phyloP scores from a whole-genome alignment of 2,113 vertebrate species.

The Sula dactylatra region DNA sequence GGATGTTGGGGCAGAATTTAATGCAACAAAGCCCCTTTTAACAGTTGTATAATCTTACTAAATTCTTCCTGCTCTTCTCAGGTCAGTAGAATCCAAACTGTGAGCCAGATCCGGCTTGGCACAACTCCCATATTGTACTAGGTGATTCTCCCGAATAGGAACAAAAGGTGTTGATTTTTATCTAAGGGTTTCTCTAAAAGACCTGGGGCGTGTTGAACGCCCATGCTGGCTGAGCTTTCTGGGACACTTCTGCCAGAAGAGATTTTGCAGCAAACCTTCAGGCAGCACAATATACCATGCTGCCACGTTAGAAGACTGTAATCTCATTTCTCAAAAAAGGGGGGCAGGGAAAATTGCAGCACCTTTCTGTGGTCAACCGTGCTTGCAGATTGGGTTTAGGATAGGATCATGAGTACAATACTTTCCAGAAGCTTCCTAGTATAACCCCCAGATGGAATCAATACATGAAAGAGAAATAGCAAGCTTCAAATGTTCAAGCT shows the following conservation, averaged over 20 bases:
- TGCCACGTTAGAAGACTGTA: neutral
- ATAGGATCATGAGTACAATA: neutral
- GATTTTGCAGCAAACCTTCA: neutral
- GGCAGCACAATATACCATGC: rapidly evolving
- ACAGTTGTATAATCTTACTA: neutral
- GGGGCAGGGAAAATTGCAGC: neutral
- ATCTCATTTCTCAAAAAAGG: neutral
- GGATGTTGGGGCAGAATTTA: neutral
- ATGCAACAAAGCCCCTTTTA: neutral
- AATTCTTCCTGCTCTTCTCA: neutral
- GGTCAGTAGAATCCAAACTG: neutral
- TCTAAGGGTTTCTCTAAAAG: neutral
- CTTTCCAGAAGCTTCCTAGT: neutral
- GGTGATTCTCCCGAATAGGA: neutral
- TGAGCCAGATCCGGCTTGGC: neutral
- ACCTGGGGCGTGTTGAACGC: neutral
- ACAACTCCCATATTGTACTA: neutral
- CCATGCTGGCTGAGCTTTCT: too few relatives aligned
- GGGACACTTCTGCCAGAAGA: neutral
- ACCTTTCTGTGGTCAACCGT: neutral
- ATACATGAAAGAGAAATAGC: neutral
- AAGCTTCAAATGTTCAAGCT: neutral
- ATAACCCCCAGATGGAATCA: neutral
- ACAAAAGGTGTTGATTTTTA: neutral
- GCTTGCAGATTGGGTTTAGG: neutral